Conservation (phyloP, 2,797 vertebrate species). For the Iguana delicatissima region DNA sequence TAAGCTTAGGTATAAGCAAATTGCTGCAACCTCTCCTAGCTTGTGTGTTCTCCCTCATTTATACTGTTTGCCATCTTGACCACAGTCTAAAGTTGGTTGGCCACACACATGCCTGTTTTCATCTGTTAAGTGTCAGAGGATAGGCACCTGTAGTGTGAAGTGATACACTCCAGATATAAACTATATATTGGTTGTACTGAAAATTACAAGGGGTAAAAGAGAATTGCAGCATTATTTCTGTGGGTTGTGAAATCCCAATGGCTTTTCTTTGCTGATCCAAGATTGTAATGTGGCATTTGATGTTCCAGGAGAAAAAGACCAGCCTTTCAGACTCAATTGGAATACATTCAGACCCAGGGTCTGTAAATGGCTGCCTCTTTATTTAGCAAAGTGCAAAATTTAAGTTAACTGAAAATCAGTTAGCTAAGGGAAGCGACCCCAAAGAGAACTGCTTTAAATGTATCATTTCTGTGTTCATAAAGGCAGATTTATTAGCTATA, state of each 20-base stretch:
- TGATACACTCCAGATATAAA: background rate
- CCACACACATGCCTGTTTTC: too few relatives aligned
- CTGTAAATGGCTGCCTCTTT: slow-evolving; percentile 15
- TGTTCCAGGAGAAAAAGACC: background rate
- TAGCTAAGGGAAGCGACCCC: background rate
- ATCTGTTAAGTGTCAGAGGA: too few relatives aligned
- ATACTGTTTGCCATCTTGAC: too few relatives aligned
- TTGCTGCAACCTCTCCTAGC: too few relatives aligned
- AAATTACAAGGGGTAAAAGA: background rate
- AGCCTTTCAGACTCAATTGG: slow-evolving; percentile 11
- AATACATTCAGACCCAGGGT: background rate
- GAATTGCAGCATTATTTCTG: too few relatives aligned
- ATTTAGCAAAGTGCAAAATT: background rate
- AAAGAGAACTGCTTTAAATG: background rate
- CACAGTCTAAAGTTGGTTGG: too few relatives aligned
- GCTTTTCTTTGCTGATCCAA: background rate
- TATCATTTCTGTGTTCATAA: background rate
- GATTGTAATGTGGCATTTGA: background rate
- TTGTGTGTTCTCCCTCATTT: too few relatives aligned
- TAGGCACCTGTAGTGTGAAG: too few relatives aligned
- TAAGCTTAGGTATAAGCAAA: too few relatives aligned
- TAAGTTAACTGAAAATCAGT: background rate
- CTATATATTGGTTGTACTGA: background rate
- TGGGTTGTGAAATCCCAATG: background rate
- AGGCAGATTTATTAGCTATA: slow-evolving; percentile 36